A percentile compares a stretch with the other conserved stretches of the same genome.
phyloP scores from a whole-genome alignment of 2,888 invertebrate species.

The Latrodectus hesperus region DNA sequence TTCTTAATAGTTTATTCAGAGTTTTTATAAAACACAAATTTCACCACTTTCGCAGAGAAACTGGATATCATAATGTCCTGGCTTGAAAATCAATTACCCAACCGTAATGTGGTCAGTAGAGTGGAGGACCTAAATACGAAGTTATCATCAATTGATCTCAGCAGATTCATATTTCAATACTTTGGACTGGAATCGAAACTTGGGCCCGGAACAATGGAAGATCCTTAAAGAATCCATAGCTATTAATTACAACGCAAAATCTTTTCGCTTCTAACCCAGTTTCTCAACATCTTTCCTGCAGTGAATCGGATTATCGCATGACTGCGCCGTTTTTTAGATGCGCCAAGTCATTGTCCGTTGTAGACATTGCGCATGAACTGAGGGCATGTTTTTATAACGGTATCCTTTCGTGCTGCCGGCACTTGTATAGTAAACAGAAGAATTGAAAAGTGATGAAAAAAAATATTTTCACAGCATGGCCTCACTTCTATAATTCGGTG shows the following conservation, averaged over 20 bases:
- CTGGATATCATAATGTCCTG: too few species aligned
- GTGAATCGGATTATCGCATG: constrained; percentile 3
- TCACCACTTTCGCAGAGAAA: too few species aligned
- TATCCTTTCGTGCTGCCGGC: background rate
- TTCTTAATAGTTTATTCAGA: too few species aligned
- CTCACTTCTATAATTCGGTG: background rate
- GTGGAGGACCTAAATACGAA: constrained; percentile 60
- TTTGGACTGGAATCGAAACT: background rate
- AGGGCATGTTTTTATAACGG: constrained; percentile 13
- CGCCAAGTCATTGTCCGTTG: constrained; percentile 18
- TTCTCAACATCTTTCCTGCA: background rate
- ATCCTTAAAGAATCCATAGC: too few species aligned
- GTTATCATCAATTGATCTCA: constrained; percentile 29
- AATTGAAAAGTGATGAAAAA: constrained; percentile 56
- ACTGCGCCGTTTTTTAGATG: background rate
- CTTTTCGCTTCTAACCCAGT: constrained; percentile 9
- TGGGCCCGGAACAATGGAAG: background rate
- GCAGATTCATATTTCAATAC: background rate
- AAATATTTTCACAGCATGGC: constrained; percentile 14
- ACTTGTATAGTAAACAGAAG: constrained; percentile 23
- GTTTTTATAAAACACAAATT: too few species aligned
- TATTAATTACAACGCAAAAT: constrained; percentile 1
- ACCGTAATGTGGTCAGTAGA: constrained; percentile 41
- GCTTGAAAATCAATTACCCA: constrained; percentile 37
- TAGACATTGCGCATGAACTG: constrained; percentile 35